These are phyloP conservation scores for Parasteatoda tepidariorum DNA, from an alignment of 1,140 invertebrate species.

Conservation along the genomic window DNA sequence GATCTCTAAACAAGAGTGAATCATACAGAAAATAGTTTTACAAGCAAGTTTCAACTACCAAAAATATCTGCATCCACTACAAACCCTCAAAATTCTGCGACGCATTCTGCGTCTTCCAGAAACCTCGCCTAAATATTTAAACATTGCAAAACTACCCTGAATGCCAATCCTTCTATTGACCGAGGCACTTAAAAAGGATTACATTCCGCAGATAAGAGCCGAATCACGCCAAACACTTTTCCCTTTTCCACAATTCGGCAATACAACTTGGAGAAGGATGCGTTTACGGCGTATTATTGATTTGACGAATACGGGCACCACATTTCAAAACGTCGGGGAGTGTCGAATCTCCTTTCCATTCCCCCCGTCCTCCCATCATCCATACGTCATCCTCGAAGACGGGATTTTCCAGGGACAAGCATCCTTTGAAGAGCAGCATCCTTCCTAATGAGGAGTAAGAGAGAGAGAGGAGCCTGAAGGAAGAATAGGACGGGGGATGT, in stretches of 20 bases:
- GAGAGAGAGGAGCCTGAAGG: neutral
- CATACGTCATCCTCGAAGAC: neutral
- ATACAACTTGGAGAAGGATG: too few relatives aligned
- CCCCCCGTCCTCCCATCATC: neutral
- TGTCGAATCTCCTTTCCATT: too few relatives aligned
- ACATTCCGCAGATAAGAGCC: neutral
- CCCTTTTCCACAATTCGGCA: neutral
- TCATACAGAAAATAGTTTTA: too few relatives aligned
- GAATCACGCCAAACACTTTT: neutral
- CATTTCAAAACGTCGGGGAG: neutral
- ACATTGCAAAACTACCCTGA: too few relatives aligned
- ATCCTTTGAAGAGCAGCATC: neutral
- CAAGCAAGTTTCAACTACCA: too few relatives aligned
- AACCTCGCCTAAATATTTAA: too few relatives aligned
- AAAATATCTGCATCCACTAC: too few relatives aligned
- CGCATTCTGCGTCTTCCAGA: too few relatives aligned
- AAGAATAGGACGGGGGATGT: neutral
- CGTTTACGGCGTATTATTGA: neutral
- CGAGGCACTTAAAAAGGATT: neutral
- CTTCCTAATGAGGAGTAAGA: constrained; percentile 33
- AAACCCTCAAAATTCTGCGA: too few relatives aligned
- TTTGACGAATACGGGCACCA: neutral
- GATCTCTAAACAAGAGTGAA: too few relatives aligned
- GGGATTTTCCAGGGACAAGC: neutral
- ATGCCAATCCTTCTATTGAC: too few relatives aligned